Evolutionary conservation across 2,888 invertebrate genomes (phyloP).

Genomic region (Sinodicranocentrus sp.): DNA sequence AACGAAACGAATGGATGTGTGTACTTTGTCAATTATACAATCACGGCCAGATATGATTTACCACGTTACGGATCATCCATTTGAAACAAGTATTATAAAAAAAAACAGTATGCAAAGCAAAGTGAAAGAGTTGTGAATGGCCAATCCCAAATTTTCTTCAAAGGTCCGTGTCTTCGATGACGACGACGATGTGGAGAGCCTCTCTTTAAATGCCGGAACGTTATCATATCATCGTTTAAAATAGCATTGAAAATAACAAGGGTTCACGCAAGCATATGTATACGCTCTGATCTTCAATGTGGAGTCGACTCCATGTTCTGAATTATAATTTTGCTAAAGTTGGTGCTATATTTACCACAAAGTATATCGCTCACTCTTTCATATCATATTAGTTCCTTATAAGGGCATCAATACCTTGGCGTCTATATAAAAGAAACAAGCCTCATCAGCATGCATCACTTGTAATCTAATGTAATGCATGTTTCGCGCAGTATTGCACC

Average conservation of each 20-base stretch:
- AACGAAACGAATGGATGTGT: slow-evolving; percentile 32
- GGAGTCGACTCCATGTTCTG: slow-evolving; percentile 65
- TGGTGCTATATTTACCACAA: slow-evolving; percentile 56
- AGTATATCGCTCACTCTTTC: slow-evolving; percentile 39
- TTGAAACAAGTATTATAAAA: slow-evolving; percentile 60
- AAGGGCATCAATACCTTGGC: slow-evolving; percentile 45
- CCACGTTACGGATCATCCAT: slow-evolving; percentile 60
- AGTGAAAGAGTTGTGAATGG: slow-evolving; percentile 52
- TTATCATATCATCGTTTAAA: slow-evolving; percentile 51
- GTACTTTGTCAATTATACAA: slow-evolving; percentile 56
- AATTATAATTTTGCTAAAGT: slow-evolving; percentile 64
- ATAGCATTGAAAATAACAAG: slow-evolving; percentile 29
- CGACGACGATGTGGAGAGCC: neutral
- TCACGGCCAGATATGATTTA: slow-evolving; percentile 43
- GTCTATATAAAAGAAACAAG: slow-evolving; percentile 21
- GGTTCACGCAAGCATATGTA: slow-evolving; percentile 10
- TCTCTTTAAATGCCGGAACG: slow-evolving; percentile 27
- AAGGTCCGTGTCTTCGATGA: neutral
- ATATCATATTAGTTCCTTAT: slow-evolving; percentile 42
- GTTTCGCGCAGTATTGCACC: slow-evolving; percentile 56
- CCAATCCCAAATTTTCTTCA: slow-evolving; percentile 57
- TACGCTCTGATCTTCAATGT: slow-evolving; percentile 20
- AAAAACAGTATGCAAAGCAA: slow-evolving; percentile 36
- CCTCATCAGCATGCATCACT: slow-evolving; percentile 53
- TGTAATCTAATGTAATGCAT: slow-evolving; percentile 57